Evolutionary conservation across 2,797 vertebrate species (phyloP).

Genomic region (Simalia tracyae): DNA sequence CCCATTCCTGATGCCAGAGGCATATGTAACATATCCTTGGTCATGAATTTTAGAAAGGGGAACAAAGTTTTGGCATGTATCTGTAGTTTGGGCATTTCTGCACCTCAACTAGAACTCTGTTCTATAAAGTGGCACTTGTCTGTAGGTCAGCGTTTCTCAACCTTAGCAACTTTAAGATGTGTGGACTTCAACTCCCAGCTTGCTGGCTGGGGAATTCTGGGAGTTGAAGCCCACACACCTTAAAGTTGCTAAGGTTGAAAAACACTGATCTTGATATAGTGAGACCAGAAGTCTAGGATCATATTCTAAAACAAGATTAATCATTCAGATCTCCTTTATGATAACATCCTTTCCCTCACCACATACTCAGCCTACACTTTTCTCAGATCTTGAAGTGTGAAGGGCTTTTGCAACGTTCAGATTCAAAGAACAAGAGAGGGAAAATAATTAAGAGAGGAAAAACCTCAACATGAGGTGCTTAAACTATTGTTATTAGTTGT

Average conservation of each 20-base stretch:
- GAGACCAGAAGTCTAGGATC: not conserved
- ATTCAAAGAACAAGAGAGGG: conserved; percentile 3
- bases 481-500: not conserved
- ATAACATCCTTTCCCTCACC: conserved; percentile 33
- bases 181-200: not conserved
- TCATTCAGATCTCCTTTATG: conserved; percentile 22
- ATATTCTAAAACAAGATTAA: conserved; percentile 20
- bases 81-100: not conserved
- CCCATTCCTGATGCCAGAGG: not conserved
- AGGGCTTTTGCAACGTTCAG: not conserved
- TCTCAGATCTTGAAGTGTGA: conserved; percentile 23
- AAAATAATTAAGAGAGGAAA: not conserved
- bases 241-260: not conserved
- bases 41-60: not conserved
- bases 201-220: not conserved
- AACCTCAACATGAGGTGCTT: conserved; percentile 6
- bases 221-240: not conserved
- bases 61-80: not conserved
- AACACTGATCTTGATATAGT: not conserved
- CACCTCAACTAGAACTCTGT: not conserved
- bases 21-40: not conserved
- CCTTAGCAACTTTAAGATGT: not conserved
- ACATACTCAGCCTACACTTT: not conserved
- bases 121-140: not conserved
- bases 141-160: not conserved